Base-by-base conservation (phyloP, 92 coral and sea anemone species). In the Virgularia gustaviana region DNA sequence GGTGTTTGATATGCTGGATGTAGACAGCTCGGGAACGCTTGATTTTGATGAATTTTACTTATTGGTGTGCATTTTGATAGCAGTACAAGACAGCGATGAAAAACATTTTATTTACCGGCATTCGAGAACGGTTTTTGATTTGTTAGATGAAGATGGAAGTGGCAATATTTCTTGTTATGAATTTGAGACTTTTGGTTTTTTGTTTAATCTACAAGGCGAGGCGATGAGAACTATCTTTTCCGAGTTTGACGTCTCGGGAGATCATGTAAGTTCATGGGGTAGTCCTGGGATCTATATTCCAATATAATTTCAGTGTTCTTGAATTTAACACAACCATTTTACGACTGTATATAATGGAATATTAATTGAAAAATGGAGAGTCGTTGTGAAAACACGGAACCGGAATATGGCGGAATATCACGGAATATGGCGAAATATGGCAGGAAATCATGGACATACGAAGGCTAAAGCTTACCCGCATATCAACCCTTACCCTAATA, bases 171-270 rank as follows among this genome's bases (percentile, higher is more conserved):
- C 96, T 11, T 90, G 94, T 42, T 73, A 78, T 54, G 98, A 92
- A 63, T 92, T 92, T 80, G 94, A 92, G 63, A 84, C 91, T 20
- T 92, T 90, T 51, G 98, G 98, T 18, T 92, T 92, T 68, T 81
- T 92, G 72, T 92, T 92, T 62, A 92, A 87, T 73, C 77, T 92
- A 35, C 94, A 92, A 38, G 98, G 96, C 19, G 90, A 89, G 36
- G 96, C 98, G 28, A 89, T 92, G 63, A 75, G 80, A 53, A 83
- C 96, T 13, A 92, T 92, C 53, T 92, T 92, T 61, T 66, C 89
- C 43, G 98, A 92, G 36, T 92, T 92, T 75, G 98, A 92, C 53
- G 98, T 92, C 32, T 91, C 97, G 7, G 97, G 97, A 24, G 97
- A 91, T 51, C 95, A 90, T 89, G 97, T 91, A 43, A 76, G 81